Conservation (phyloP, 1,140 invertebrate genomes). For the Drusus annulatus region DNA sequence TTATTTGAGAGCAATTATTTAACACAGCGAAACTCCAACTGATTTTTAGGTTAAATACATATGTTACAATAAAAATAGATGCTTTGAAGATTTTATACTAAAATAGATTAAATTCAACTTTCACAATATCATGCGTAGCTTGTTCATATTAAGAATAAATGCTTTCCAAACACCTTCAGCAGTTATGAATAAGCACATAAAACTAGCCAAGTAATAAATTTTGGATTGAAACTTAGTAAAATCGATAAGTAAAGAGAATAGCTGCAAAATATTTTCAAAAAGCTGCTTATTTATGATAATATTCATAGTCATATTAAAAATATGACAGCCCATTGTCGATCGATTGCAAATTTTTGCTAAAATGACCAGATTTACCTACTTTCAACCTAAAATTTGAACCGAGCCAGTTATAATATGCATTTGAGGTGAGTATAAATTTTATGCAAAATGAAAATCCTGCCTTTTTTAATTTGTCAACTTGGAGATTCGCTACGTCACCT, state of each 20-base stretch:
- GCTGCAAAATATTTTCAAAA: too few relatives aligned
- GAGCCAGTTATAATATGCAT: not conserved
- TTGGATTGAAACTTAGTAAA: not conserved
- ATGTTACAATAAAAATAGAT: slow-evolving; percentile 2
- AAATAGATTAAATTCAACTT: not conserved
- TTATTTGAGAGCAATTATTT: slow-evolving; percentile 47
- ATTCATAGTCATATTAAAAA: too few relatives aligned
- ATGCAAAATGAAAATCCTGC: slow-evolving; percentile 22
- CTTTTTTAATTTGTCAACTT: not conserved
- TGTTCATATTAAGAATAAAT: slow-evolving; percentile 9
- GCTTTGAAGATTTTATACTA: slow-evolving; percentile 16
- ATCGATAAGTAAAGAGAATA: not conserved
- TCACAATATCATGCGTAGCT: too few relatives aligned
- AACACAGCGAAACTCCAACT: slow-evolving; percentile 21
- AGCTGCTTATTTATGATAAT: too few relatives aligned
- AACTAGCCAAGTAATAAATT: not conserved
- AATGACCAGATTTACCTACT: not conserved
- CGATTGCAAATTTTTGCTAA: not conserved
- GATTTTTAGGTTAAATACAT: slow-evolving; percentile 13
- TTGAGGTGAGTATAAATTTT: too few relatives aligned
- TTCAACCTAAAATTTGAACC: not conserved
- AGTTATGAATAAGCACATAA: not conserved
- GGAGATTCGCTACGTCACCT: slow-evolving; percentile 25
- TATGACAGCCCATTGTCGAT: not conserved
- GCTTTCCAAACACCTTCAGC: not conserved